phyloP scores from a whole-genome alignment of 1,140 invertebrate genomes.

The Sesamia nonagrioides region DNA sequence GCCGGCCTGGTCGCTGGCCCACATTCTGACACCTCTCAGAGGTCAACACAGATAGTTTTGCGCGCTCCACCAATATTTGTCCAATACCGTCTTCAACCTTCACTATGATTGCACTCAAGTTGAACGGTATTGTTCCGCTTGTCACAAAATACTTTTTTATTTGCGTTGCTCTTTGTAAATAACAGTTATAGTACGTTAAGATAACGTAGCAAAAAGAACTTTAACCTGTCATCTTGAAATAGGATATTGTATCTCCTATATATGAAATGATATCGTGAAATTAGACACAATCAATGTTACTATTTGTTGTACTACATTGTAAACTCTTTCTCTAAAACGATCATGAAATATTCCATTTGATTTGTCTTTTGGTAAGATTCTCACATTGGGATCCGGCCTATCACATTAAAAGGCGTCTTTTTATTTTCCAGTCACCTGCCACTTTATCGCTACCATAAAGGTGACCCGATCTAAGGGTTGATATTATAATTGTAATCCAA shows the following conservation, averaged over 20 bases:
- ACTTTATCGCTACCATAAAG: constrained; percentile 79
- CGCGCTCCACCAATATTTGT: constrained; percentile 73
- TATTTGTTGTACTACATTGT: neutral
- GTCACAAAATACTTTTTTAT: constrained; percentile 50
- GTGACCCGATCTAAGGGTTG: constrained; percentile 71
- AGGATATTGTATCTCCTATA: neutral
- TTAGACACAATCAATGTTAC: neutral
- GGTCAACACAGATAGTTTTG: constrained; percentile 75
- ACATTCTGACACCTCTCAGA: constrained; percentile 79
- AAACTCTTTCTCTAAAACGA: neutral
- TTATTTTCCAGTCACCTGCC: constrained; percentile 75
- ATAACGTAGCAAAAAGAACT: neutral
- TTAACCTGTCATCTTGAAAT: neutral
- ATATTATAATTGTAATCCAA: constrained; percentile 84
- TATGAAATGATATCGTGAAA: neutral
- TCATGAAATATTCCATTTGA: constrained; percentile 61
- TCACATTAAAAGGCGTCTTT: constrained; percentile 81
- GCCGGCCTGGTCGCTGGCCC: constrained; percentile 61
- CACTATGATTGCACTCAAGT: constrained; percentile 60
- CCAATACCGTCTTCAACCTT: constrained; percentile 62
- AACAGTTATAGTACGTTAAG: constrained; percentile 14
- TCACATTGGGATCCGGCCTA: constrained; percentile 69
- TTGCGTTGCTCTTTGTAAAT: constrained; percentile 45
- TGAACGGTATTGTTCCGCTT: constrained; percentile 55
- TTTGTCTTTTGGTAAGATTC: constrained; percentile 67